A percentile compares a stretch with the other conserved stretches of the same genome.
Conservation (phyloP, 2,113 vertebrate species). For the Erythrocercus mccallii region DNA sequence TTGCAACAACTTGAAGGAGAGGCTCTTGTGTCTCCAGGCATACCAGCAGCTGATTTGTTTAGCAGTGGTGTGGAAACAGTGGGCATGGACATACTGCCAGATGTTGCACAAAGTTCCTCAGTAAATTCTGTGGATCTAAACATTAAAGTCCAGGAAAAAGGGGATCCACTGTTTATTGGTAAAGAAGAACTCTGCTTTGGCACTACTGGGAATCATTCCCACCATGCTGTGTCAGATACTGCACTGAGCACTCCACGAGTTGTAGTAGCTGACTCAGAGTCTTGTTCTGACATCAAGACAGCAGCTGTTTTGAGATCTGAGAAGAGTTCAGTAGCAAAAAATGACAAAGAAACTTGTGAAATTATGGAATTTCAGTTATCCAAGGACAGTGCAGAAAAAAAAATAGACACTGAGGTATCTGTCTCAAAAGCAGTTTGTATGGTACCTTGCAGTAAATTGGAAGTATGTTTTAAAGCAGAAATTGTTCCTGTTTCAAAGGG, state of each 20-base stretch:
- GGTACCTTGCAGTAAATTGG: neutral
- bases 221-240: neutral
- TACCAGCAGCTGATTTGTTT: neutral
- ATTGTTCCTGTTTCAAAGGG: neutral
- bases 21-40: neutral
- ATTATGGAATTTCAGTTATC: neutral
- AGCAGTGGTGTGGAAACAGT: neutral
- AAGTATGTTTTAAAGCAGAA: neutral
- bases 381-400: neutral
- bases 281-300: neutral
- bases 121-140: neutral
- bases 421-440: neutral
- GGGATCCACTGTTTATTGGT: neutral
- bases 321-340: neutral
- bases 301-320: neutral
- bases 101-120: neutral
- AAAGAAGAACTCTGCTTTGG: neutral
- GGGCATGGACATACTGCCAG: neutral
- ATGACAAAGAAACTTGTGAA: neutral
- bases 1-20: neutral
- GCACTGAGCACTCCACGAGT: neutral
- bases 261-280: neutral
- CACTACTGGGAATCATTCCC: neutral
- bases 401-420: neutral
- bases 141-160: neutral